Evolutionary conservation across 2,113 vertebrate genomes (phyloP), one percentile per base, ranked within the genome.

Genomic region (Chaetodon trifascialis): DNA sequence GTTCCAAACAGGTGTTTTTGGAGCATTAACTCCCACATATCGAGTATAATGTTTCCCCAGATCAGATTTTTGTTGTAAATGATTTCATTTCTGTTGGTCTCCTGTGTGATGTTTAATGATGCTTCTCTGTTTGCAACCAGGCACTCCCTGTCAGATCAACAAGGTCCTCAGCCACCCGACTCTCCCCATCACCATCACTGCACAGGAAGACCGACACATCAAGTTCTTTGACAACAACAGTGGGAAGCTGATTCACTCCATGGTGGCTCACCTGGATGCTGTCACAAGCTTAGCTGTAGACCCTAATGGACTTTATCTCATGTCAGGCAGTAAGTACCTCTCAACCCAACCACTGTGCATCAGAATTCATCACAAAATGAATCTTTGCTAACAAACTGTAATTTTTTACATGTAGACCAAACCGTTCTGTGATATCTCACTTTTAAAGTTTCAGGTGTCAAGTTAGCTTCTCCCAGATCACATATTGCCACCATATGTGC

Each of bases 201-300:
- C 98, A 42, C 97, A 99, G 88, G 98, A 99, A 92, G 97, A 99
- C 91, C 93, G 98, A 73, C 97, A 98, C 92, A 99, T 99, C 91
- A 99, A 98, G 84, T 99, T 99, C 94, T 99, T 96, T 0, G 98
- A 99, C 94, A 99, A 99, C 92, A 99, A 97, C 91, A 99, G 97
- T 94, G 98, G 98, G 74, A 99, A 99, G 94, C 88, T 99, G 84
- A 96, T 99, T 88, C 98, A 99, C 94, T 98, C 97, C 9, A 99
- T 99, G 98, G 98, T 99, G 82, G 98, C 98, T 78, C 98, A 99
- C 87, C 95, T 99, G 91, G 98, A 99, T 79, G 98, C 98, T 0
- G 98, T 99, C 91, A 99, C 98, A 85, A 98, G 98, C 90, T 96
- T 99, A 94, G 98, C 98, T 36, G 98, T 99, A 86, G 98, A 99